phyloP scores from a whole-genome alignment of 53 echinoderm and acorn worm species.

The Paracentrotus lividus region DNA sequence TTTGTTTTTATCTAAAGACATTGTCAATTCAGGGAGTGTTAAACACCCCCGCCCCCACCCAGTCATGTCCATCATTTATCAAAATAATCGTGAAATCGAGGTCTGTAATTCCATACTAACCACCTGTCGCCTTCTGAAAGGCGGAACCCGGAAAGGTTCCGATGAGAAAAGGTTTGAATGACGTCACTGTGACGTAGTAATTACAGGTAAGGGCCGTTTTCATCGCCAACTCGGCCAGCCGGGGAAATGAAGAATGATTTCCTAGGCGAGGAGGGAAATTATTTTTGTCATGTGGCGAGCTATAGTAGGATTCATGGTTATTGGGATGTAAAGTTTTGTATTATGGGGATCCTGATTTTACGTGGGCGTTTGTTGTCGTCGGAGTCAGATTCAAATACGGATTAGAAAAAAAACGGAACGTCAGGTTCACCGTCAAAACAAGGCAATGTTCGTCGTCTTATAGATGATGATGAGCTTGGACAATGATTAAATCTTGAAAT shows the following conservation, averaged over 20 bases:
- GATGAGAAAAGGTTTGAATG: not conserved
- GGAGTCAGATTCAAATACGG: not conserved
- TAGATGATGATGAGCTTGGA: not conserved
- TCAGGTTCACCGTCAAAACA: not conserved
- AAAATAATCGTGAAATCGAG: not conserved
- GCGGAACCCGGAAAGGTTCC: not conserved
- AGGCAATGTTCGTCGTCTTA: not conserved
- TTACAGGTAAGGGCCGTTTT: not conserved
- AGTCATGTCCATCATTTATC: too few species aligned
- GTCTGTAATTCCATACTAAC: not conserved
- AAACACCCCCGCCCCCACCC: too few species aligned
- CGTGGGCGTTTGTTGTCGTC: not conserved
- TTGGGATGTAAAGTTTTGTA: not conserved
- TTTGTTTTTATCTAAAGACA: too few species aligned
- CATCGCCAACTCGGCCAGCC: not conserved
- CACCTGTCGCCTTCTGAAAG: not conserved
- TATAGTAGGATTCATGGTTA: not conserved
- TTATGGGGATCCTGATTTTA: not conserved
- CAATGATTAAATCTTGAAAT: not conserved
- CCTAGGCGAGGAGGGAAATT: not conserved
- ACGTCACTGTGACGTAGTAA: constrained; percentile 12
- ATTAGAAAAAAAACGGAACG: not conserved
- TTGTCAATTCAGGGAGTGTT: too few species aligned
- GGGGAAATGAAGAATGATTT: constrained; percentile 29
- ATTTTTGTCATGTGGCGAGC: not conserved